Evolutionary conservation across 2,888 invertebrate genomes (phyloP), one percentile per base, ranked within the genome.

Genomic region (Harpagoxenus sublaevis): DNA sequence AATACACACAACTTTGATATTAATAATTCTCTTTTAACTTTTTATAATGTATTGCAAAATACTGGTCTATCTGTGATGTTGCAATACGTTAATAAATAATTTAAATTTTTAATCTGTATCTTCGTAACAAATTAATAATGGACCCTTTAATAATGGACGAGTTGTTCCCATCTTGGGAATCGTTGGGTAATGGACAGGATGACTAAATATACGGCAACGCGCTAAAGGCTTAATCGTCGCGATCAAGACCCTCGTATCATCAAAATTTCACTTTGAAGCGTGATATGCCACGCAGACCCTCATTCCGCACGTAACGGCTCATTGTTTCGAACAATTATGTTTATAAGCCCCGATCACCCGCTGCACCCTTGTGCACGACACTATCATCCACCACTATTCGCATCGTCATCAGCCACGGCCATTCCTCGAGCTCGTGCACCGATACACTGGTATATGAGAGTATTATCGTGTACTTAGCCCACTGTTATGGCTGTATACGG

Each of bases 401-500:
- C 9, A 39, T 6, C 10, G 42, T 28, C 53, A 70, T 71, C 79
- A 42, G 18, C 31, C 55, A 15, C 42, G 45, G 2, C 35, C 18
- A 48, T 10, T 39, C 12, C 35, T 35, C 10, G 42, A 70, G 60
- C 79, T 45, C 70, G n/a, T 35, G 18, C n/a, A 66, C 66, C 45
- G 70, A 79, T 79, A 71, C 79, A 12, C 42, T 42, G 39, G 39
- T 53, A 65, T 9, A 55, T 9, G 28, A 28, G 18, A 15, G 53
- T 75, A 75, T 82, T 75, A 82, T 82, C 53, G 18, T 31, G 75
- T 60, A 65, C 42, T 82, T 63, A 65, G 82, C 18, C 18, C 31
- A 31, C 42, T 8, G 77, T 73, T 75, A 75, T 31, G 39, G 48
- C 10, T 42, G 68, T 42, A 12, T n/a, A 28, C 66, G 57, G 70